A percentile compares a stretch with the other conserved stretches of the same genome.
These are phyloP conservation scores for Timema cristinae DNA, from an alignment of 2,888 invertebrate species.

Conservation along the genomic window DNA sequence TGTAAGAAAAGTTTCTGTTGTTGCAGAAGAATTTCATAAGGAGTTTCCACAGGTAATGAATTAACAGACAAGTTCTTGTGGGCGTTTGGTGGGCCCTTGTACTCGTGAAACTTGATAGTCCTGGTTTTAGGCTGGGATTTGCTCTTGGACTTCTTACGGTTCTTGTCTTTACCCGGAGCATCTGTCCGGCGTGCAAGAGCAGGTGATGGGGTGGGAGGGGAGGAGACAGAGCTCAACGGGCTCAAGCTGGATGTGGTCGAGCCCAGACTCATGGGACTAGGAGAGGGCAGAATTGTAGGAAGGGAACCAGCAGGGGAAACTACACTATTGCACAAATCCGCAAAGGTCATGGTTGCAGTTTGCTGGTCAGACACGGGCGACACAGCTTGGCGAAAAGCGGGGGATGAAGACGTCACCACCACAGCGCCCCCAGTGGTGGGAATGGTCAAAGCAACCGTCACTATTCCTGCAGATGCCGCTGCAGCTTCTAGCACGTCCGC, in stretches of 20 bases:
- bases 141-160: constrained; percentile 75
- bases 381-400: constrained; percentile 39
- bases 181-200: constrained; percentile 51
- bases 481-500: constrained; percentile 58
- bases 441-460: constrained; percentile 61
- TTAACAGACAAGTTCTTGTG: constrained; percentile 58
- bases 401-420: constrained; percentile 48
- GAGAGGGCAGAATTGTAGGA: constrained; percentile 44
- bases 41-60: constrained; percentile 63
- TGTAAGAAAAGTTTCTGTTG: constrained; percentile 92
- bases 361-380: constrained; percentile 37
- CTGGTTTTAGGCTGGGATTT: constrained; percentile 77
- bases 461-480: constrained; percentile 64
- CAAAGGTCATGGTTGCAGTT: constrained; percentile 49
- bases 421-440: constrained; percentile 53
- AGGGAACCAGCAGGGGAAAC: constrained; percentile 43
- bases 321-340: constrained; percentile 59
- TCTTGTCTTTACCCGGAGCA: constrained; percentile 62
- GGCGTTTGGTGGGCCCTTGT: constrained; percentile 89
- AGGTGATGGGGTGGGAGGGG: constrained; percentile 49
- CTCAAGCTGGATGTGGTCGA: constrained; percentile 60
- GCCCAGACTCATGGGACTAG: constrained; percentile 49
- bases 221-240: constrained; percentile 60
- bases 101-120: constrained; percentile 96
- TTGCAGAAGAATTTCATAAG: constrained; percentile 85